These are phyloP conservation scores for Brachionus calyciflorus DNA, from an alignment of 1,140 invertebrate genomes.

Conservation along the genomic window DNA sequence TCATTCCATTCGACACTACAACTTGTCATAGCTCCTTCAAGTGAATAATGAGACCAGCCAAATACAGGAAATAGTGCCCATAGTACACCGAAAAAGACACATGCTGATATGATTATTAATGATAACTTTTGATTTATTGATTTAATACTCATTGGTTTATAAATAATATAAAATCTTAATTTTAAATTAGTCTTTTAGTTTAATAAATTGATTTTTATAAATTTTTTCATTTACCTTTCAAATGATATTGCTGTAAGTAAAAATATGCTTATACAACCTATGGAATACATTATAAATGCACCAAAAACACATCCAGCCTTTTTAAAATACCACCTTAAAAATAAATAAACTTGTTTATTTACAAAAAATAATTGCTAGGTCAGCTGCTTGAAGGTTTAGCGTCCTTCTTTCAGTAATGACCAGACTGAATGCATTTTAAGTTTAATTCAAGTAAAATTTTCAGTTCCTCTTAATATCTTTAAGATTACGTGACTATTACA, in stretches of 20 bases:
- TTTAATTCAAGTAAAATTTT: too few relatives aligned
- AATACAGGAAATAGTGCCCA: slow-evolving; percentile 8
- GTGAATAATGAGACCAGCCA: slow-evolving; percentile 33
- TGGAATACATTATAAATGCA: slow-evolving; percentile 24
- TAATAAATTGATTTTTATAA: background rate
- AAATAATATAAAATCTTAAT: background rate
- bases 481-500: too few relatives aligned
- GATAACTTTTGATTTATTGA: background rate
- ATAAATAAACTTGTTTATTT: background rate
- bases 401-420: too few relatives aligned
- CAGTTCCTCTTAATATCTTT: too few relatives aligned
- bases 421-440: too few relatives aligned
- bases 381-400: too few relatives aligned
- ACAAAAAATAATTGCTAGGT: background rate
- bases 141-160: slow-evolving; percentile 15
- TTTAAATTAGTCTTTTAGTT: too few relatives aligned
- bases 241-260: slow-evolving; percentile 25
- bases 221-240: background rate
- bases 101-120: background rate
- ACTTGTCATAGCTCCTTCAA: slow-evolving; percentile 37
- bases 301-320: background rate
- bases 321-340: slow-evolving; percentile 19
- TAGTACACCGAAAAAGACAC: background rate
- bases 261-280: slow-evolving; percentile 35
- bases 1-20: slow-evolving; percentile 46